Conservation (phyloP, 2,113 vertebrate genomes). For the Oceanites oceanicus region DNA sequence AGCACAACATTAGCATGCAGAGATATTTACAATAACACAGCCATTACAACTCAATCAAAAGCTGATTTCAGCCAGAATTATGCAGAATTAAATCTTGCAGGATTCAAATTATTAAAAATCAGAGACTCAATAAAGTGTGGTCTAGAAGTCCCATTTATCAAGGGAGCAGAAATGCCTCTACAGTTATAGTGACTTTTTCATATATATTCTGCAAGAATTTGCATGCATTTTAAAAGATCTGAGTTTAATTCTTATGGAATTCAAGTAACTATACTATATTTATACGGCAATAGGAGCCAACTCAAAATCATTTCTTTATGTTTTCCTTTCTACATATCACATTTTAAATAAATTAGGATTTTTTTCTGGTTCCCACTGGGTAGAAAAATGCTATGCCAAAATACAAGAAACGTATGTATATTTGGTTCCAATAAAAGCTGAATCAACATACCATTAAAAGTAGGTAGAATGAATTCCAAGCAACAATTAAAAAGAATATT, state of each 20-base stretch:
- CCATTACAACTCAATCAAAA: slow-evolving; percentile 90
- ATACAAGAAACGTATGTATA: background rate
- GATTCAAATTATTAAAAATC: slow-evolving; percentile 87
- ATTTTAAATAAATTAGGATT: slow-evolving; percentile 65
- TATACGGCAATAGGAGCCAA: slow-evolving; percentile 64
- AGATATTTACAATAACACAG: slow-evolving; percentile 90
- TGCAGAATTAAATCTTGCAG: slow-evolving; percentile 90
- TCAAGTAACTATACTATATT: slow-evolving; percentile 73
- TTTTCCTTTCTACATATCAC: slow-evolving; percentile 59
- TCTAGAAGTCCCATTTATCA: slow-evolving; percentile 86
- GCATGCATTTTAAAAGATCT: slow-evolving; percentile 82
- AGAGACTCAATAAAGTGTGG: slow-evolving; percentile 86
- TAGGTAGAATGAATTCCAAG: background rate
- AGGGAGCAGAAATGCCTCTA: slow-evolving; percentile 73
- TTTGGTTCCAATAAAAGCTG: slow-evolving; percentile 17
- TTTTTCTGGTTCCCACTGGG: slow-evolving; percentile 45
- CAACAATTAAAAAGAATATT: slow-evolving; percentile 8
- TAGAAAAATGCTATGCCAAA: slow-evolving; percentile 42
- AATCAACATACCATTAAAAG: background rate
- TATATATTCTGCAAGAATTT: slow-evolving; percentile 83
- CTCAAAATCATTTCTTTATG: slow-evolving; percentile 53
- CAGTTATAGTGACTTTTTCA: slow-evolving; percentile 78
- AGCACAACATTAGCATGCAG: slow-evolving; percentile 84
- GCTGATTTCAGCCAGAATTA: slow-evolving; percentile 89
- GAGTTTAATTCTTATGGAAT: slow-evolving; percentile 81